Percentiles rank a stretch among this genome's conserved stretches.
Conservation (phyloP, 2,888 invertebrate genomes). For the Pheosia tremula region DNA sequence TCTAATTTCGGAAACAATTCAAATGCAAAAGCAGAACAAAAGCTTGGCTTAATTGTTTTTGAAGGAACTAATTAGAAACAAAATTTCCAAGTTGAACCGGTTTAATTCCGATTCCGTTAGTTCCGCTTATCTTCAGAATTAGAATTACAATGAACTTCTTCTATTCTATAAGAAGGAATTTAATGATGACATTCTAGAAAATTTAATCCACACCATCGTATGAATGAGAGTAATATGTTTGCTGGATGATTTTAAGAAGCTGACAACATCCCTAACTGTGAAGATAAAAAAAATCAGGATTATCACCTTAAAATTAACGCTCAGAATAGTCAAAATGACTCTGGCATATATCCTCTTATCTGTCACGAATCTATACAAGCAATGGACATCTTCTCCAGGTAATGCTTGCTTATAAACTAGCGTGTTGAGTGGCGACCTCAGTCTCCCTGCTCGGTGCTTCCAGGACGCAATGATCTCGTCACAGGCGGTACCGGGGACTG, state of each 20-base stretch:
- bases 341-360: constrained; percentile 92
- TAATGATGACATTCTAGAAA: neutral
- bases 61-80: constrained; percentile 13
- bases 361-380: constrained; percentile 93
- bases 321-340: constrained; percentile 90
- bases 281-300: neutral
- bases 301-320: constrained; percentile 91
- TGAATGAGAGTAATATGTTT: constrained; percentile 11
- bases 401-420: constrained; percentile 93
- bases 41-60: constrained; percentile 11
- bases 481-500: constrained; percentile 91
- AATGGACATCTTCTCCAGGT: constrained; percentile 89
- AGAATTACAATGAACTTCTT: constrained; percentile 12
- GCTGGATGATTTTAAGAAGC: neutral
- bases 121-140: constrained; percentile 16
- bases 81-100: constrained; percentile 11
- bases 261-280: neutral
- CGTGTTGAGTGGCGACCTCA: constrained; percentile 94
- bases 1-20: neutral
- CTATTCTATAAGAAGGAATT: constrained; percentile 3
- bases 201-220: neutral
- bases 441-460: constrained; percentile 89
- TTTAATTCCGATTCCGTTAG: constrained; percentile 8
- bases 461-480: constrained; percentile 95
- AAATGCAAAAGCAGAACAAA: constrained; percentile 5